A percentile compares a stretch with the other conserved stretches of the same genome.
Conservation (phyloP, 2,797 vertebrate species). For the Echeneis naucrates region DNA sequence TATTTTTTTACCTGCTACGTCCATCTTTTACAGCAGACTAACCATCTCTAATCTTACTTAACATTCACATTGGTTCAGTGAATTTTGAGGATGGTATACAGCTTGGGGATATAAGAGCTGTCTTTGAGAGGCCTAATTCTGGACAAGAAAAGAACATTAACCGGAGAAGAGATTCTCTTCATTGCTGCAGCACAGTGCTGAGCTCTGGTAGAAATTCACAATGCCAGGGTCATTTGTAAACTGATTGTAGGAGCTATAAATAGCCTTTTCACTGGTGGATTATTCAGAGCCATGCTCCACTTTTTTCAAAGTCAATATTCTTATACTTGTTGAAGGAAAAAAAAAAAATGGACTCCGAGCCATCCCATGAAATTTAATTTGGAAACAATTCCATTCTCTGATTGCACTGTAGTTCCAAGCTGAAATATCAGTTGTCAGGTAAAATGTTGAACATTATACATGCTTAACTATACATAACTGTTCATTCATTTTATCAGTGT, state of each 20-base stretch:
- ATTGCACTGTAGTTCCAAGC: background rate
- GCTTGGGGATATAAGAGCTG: slow-evolving; percentile 25
- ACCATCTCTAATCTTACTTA: slow-evolving; percentile 28
- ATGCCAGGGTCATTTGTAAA: slow-evolving; percentile 3
- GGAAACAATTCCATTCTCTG: background rate
- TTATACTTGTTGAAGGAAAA: background rate
- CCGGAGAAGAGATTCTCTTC: slow-evolving; percentile 3
- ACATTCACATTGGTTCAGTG: slow-evolving; percentile 8
- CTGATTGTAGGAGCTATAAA: background rate
- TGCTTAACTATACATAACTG: background rate
- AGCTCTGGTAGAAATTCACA: background rate
- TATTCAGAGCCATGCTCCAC: background rate
- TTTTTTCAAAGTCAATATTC: background rate
- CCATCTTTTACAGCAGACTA: slow-evolving; percentile 26
- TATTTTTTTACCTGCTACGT: slow-evolving; percentile 22
- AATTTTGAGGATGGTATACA: slow-evolving; percentile 2
- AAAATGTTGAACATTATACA: background rate
- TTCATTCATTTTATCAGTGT: background rate
- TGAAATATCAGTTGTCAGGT: background rate
- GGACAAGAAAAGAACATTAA: slow-evolving; percentile 16
- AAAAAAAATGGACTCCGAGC: background rate
- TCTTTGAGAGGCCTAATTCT: slow-evolving; percentile 31
- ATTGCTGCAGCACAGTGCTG: slow-evolving; percentile 14
- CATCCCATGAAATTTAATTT: background rate
- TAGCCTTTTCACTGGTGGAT: slow-evolving; percentile 1